Base-by-base conservation (phyloP, 2,797 vertebrate genomes). In the Trichosurus vulpecula region DNA sequence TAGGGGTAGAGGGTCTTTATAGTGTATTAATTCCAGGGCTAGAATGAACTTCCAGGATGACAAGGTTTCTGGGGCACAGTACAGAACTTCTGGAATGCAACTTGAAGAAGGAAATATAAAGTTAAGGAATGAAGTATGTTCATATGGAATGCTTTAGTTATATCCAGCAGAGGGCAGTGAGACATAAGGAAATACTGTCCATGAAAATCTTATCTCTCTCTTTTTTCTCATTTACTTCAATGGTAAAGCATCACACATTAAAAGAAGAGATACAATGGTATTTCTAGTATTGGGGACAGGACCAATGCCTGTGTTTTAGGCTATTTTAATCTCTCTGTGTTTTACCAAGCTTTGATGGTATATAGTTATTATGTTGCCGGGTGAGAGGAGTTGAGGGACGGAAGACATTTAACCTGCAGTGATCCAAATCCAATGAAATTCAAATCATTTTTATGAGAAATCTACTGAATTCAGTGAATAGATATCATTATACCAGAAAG, bases 141-240 rank as follows among this genome's bases (percentile, higher is more conserved):
- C 53, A n/a, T 6, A 6, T 10, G 47, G 53, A 58, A 94, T 91
- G n/a, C 51, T 94, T 47, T 93, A 92, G 51, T 91, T 94, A 2
- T 96, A 1, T 47, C 96, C 97, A 97, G 97, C 93, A 97, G 98
- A 96, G 97, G 97, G 97, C 97, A 97, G 97, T 95, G 41, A 47
- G 91, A 92, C 74, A 96, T 97, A 96, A 97, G 94, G 54, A 96
- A 98, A 96, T 30, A 11, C 6, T 53, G 9, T 90, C 52, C 12
- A 53, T 4, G 6, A 90, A 47, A 81, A 19, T 47, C 2, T 81
- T 2, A n/a, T 74, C 14, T 74, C 14, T n/a, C 4, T 19, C 35
- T 19, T 13, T 12, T 5, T 55, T 0, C 55, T 58, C 29, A 54
- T 74, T 93, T 56, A 95, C 6, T 41, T 92, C 90, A 93, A 91